Conservation (phyloP, 1,140 invertebrate species). For the Tyrophagus putrescentiae region DNA sequence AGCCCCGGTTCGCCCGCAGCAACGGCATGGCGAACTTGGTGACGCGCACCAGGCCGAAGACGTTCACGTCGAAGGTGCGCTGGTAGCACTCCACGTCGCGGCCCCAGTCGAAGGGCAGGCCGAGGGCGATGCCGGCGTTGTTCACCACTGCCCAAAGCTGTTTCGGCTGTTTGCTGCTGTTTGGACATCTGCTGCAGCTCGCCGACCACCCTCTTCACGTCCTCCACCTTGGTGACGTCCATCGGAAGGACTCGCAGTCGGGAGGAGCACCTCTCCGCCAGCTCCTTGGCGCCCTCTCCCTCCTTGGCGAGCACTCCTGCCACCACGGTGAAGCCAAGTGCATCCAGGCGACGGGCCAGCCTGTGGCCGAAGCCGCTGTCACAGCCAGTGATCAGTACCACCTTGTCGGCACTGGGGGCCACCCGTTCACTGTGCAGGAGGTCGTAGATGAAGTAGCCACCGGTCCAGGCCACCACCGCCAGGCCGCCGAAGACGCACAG, state of each 20-base stretch:
- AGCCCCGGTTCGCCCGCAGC: constrained; percentile 44
- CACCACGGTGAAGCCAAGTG: constrained; percentile 37
- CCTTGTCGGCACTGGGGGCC: not conserved
- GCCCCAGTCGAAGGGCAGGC: constrained; percentile 40
- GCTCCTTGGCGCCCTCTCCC: constrained; percentile 30
- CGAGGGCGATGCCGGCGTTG: constrained; percentile 49
- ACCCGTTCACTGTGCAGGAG: not conserved
- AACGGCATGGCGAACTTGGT: constrained; percentile 55
- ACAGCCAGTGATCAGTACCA: constrained; percentile 19
- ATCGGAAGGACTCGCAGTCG: constrained; percentile 32
- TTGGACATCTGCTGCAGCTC: too few relatives aligned
- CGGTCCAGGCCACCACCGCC: not conserved
- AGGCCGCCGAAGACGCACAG: not conserved
- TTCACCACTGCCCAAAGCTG: constrained; percentile 74
- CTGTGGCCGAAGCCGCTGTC: constrained; percentile 35
- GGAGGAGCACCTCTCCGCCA: constrained; percentile 23
- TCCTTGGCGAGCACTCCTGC: constrained; percentile 37
- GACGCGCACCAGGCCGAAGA: constrained; percentile 43
- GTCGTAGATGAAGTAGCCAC: not conserved
- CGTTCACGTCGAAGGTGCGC: constrained; percentile 43
- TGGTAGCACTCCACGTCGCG: constrained; percentile 25
- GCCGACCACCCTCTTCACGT: constrained; percentile 18
- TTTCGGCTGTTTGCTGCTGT: constrained; percentile 23
- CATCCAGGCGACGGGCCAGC: constrained; percentile 34
- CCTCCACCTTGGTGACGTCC: constrained; percentile 34